phyloP scores from a whole-genome alignment of 2,888 invertebrate species.

The Volucella zonaria region DNA sequence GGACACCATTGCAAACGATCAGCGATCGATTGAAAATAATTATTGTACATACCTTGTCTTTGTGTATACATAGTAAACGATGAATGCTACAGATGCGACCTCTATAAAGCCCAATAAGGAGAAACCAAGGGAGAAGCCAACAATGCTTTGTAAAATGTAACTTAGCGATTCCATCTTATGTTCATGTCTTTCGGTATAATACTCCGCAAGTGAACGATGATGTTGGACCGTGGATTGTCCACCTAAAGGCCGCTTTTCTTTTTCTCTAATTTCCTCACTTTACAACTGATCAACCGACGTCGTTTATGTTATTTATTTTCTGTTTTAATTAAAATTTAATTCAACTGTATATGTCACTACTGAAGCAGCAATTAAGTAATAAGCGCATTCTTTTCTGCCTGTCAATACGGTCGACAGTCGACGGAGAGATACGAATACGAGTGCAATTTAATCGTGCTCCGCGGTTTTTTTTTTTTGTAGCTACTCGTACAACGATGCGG shows the following conservation, averaged over 20 bases:
- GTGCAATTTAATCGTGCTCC: conserved; percentile 50
- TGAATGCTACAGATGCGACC: conserved; percentile 80
- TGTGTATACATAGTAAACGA: conserved; percentile 81
- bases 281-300: conserved; percentile 16
- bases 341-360: conserved; percentile 63
- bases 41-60: conserved; percentile 81
- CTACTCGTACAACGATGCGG: conserved; percentile 24
- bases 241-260: conserved; percentile 30
- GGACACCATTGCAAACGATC: conserved; percentile 6
- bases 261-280: conserved; percentile 45
- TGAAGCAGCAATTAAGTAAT: conserved; percentile 68
- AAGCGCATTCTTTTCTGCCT: conserved; percentile 59
- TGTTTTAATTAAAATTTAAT: conserved; percentile 43
- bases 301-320: conserved; percentile 16
- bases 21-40: conserved; percentile 4
- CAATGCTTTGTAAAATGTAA: conserved; percentile 78
- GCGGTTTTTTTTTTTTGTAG: conserved; percentile 12
- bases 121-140: conserved; percentile 78
- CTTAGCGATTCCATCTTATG: conserved; percentile 76
- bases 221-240: background rate
- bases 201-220: conserved; percentile 16
- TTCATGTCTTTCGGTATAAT: conserved; percentile 36
- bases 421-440: conserved; percentile 7
- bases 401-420: conserved; percentile 53
- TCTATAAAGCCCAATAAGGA: conserved; percentile 81